A percentile compares a stretch with the other conserved stretches of the same genome.
Conservation (phyloP, 2,888 invertebrate genomes). For the Apodemia duryi region DNA sequence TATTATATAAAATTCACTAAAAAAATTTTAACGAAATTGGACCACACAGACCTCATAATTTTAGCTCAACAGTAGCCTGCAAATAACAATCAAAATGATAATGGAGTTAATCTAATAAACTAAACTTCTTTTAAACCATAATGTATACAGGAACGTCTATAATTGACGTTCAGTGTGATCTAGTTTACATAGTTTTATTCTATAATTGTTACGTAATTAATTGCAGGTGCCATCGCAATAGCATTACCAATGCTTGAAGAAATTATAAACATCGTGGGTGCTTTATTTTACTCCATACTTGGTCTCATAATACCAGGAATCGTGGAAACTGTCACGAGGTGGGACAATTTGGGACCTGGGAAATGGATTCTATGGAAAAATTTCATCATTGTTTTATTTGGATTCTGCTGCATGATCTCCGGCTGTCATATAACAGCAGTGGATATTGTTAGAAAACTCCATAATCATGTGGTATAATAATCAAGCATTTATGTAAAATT, state of each 20-base stretch:
- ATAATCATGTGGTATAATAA: constrained; percentile 36
- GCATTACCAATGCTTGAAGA: constrained; percentile 77
- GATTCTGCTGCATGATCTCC: constrained; percentile 81
- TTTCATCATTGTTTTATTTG: constrained; percentile 77
- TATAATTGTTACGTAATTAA: not conserved
- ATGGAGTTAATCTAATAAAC: too few relatives aligned
- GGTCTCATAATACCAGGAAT: constrained; percentile 89
- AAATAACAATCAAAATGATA: too few relatives aligned
- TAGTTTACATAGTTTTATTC: not conserved
- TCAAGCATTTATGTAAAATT: not conserved
- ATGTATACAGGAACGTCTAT: too few relatives aligned
- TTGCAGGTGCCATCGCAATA: constrained; percentile 83
- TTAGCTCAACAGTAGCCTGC: too few relatives aligned
- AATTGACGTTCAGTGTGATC: too few relatives aligned
- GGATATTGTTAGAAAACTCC: constrained; percentile 53
- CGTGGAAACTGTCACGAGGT: constrained; percentile 84
- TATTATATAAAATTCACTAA: too few relatives aligned
- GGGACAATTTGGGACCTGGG: constrained; percentile 82
- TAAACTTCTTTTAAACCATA: too few relatives aligned
- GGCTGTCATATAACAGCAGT: constrained; percentile 72
- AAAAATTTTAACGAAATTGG: too few relatives aligned
- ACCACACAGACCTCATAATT: too few relatives aligned
- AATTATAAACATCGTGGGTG: constrained; percentile 70
- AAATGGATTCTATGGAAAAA: constrained; percentile 87
- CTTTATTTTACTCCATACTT: constrained; percentile 82